Conservation (phyloP, 2,113 vertebrate species). For the Chascanopsetta lugubris region DNA sequence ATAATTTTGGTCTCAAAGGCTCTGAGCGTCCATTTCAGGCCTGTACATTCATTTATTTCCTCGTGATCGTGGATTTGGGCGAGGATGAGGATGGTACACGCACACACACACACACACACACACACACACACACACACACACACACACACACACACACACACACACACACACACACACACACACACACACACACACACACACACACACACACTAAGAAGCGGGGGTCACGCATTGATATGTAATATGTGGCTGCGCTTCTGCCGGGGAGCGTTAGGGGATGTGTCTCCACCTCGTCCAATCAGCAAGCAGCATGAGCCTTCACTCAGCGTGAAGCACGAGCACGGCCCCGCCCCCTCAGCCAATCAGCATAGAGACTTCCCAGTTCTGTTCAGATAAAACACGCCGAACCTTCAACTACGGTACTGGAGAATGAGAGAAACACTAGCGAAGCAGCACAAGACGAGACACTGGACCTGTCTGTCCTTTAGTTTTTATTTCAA, state of each 20-base stretch:
- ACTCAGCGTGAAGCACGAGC: constrained; percentile 17
- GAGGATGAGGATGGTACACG: background rate
- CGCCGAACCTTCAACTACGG: background rate
- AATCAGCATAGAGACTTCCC: constrained; percentile 53
- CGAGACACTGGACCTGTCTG: constrained; percentile 62
- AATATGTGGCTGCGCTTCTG: constrained; percentile 29
- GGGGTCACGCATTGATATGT: background rate
- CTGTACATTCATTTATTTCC: background rate
- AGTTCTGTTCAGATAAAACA: constrained; percentile 69
- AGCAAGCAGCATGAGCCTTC: constrained; percentile 1
- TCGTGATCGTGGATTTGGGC: background rate
- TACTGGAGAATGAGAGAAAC: constrained; percentile 70
- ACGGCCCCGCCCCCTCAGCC: constrained; percentile 17
- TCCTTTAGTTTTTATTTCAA: constrained; percentile 72
- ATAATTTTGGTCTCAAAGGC: background rate
- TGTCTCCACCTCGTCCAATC: constrained; percentile 52
- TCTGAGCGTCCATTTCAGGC: background rate
- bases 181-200: background rate
- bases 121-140: background rate
- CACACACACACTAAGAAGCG: background rate
- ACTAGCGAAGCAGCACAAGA: constrained; percentile 18
- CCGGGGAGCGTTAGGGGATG: background rate
- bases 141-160: background rate
- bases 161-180: background rate
- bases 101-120: background rate